Evolutionary conservation across 2,113 vertebrate species (phyloP).

Genomic region (Onychorhynchus coronatus): DNA sequence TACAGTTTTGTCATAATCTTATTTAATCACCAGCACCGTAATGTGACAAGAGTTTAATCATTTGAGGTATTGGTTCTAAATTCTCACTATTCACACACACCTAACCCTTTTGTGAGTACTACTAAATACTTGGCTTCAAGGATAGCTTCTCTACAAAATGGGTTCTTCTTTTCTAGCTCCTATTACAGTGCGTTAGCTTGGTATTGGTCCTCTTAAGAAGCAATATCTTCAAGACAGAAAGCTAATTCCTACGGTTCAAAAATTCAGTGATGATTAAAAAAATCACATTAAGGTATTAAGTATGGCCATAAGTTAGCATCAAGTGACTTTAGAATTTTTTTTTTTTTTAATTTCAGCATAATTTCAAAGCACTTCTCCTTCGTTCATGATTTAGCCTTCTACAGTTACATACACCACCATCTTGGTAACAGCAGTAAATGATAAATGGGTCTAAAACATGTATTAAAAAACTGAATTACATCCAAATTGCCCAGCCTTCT

Average conservation of each 20-base stretch:
- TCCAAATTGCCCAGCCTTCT: slow-evolving; percentile 50
- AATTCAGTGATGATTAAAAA: neutral
- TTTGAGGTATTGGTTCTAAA: neutral
- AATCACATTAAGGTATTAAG: neutral
- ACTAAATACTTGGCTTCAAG: neutral
- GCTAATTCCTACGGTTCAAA: neutral
- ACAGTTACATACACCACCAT: neutral
- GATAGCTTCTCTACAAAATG: neutral
- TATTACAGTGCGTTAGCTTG: neutral
- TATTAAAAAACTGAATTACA: slow-evolving; percentile 52
- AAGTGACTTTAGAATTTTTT: neutral
- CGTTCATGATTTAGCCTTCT: neutral
- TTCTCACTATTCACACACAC: neutral
- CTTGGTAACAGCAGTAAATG: slow-evolving; percentile 54
- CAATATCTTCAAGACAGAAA: neutral
- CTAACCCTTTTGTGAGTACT: neutral
- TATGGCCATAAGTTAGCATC: neutral
- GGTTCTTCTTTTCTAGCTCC: neutral
- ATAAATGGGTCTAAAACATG: slow-evolving; percentile 47
- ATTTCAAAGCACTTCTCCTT: neutral
- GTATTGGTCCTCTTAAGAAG: neutral
- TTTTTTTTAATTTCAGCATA: neutral
- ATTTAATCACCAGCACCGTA: neutral
- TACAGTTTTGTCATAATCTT: neutral
- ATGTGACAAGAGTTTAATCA: neutral